phyloP scores from a whole-genome alignment of 2,797 vertebrate species.

The Parotocinclus haroldoi region DNA sequence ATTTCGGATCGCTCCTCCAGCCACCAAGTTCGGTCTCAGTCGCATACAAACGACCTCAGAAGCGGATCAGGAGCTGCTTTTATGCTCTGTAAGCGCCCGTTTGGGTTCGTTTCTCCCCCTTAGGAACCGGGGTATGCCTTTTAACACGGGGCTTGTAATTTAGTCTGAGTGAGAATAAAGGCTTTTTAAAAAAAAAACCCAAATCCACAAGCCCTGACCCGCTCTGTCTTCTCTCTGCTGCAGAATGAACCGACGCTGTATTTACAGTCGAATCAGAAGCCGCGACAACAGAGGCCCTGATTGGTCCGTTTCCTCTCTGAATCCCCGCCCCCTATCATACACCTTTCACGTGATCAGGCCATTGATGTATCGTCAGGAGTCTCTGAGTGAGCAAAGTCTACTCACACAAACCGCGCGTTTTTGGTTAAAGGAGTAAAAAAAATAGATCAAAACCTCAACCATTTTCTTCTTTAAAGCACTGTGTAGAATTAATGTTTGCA shows the following conservation, averaged over 20 bases:
- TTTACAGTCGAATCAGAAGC: slow-evolving; percentile 66
- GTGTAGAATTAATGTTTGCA: too few relatives aligned
- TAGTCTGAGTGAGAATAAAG: too few relatives aligned
- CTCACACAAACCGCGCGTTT: neutral
- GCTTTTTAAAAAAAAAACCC: too few relatives aligned
- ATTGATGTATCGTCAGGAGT: slow-evolving; percentile 34
- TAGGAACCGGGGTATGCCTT: too few relatives aligned
- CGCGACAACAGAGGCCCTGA: slow-evolving; percentile 49
- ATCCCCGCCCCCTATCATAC: slow-evolving; percentile 62
- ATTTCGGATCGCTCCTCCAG: neutral
- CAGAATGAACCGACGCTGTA: slow-evolving; percentile 52
- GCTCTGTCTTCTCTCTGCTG: neutral
- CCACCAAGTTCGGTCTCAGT: neutral
- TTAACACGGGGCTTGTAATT: too few relatives aligned
- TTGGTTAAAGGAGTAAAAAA: too few relatives aligned
- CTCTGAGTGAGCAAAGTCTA: slow-evolving; percentile 18
- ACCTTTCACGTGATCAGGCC: slow-evolving; percentile 64
- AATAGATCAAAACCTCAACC: neutral
- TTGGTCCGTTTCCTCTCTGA: slow-evolving; percentile 52
- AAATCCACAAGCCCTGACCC: neutral
- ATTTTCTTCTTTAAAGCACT: neutral
- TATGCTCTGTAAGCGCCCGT: too few relatives aligned
- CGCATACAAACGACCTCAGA: neutral
- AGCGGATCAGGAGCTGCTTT: too few relatives aligned
- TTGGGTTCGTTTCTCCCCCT: too few relatives aligned